Evolutionary conservation across 2,797 vertebrate genomes (phyloP).

Genomic region (Lithobates pipiens): DNA sequence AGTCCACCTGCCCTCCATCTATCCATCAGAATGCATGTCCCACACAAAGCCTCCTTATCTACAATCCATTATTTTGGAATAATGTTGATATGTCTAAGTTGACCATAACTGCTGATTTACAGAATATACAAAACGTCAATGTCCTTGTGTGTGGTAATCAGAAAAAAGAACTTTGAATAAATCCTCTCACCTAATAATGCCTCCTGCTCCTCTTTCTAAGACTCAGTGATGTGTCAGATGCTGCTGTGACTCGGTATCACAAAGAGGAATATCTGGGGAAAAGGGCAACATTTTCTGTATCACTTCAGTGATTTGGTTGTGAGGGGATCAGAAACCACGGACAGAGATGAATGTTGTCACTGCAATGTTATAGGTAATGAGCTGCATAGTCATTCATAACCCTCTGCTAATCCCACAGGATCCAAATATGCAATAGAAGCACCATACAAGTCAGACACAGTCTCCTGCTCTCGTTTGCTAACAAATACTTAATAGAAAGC

Average conservation of each 20-base stretch:
- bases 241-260: conserved; percentile 37
- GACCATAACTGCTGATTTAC: background rate
- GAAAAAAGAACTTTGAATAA: background rate
- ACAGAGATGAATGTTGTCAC: conserved; percentile 48
- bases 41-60: too few species aligned
- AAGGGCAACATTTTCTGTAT: conserved; percentile 49
- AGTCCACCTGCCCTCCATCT: too few species aligned
- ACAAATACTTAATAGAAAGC: background rate
- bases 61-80: too few species aligned
- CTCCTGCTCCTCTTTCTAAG: background rate
- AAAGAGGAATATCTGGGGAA: conserved; percentile 44
- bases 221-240: conserved; percentile 20
- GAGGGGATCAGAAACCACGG: conserved; percentile 25
- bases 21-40: too few species aligned
- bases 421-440: conserved; percentile 20
- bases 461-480: background rate
- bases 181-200: conserved; percentile 16
- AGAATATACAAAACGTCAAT: conserved; percentile 10
- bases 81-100: too few species aligned
- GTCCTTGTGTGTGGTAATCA: background rate
- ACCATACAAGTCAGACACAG: background rate
- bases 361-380: conserved; percentile 45
- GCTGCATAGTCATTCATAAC: conserved; percentile 46
- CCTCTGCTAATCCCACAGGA: conserved; percentile 30
- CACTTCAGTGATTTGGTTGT: conserved; percentile 52